phyloP scores from a whole-genome alignment of 2,797 vertebrate species.

The Leptatherina wallacei region DNA sequence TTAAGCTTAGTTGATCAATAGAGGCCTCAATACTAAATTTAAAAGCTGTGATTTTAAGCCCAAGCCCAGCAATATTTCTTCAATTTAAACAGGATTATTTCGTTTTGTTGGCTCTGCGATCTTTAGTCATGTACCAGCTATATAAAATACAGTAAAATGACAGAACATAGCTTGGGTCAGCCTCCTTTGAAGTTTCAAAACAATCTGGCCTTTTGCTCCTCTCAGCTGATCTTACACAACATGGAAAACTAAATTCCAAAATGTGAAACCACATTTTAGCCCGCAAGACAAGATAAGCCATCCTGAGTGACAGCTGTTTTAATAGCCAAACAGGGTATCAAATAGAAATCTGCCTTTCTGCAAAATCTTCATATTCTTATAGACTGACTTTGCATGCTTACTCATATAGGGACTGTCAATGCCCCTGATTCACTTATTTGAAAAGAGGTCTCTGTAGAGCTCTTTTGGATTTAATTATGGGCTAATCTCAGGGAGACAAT shows the following conservation, averaged over 20 bases:
- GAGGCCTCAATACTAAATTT: background rate
- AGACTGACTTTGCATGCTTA: slow-evolving; percentile 62
- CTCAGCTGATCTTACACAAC: slow-evolving; percentile 54
- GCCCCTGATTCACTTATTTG: slow-evolving; percentile 62
- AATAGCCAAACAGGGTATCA: slow-evolving; percentile 62
- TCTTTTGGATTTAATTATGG: slow-evolving; percentile 72
- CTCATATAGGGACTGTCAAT: slow-evolving; percentile 57
- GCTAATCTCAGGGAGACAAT: slow-evolving; percentile 74
- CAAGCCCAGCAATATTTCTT: background rate
- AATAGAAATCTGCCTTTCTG: slow-evolving; percentile 57
- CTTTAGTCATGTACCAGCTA: background rate
- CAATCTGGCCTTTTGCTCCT: slow-evolving; percentile 32
- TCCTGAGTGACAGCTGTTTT: slow-evolving; percentile 59
- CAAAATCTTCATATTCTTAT: slow-evolving; percentile 54
- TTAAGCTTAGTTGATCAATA: background rate
- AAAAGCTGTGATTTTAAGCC: background rate
- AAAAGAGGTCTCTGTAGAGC: slow-evolving; percentile 60
- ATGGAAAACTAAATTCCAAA: slow-evolving; percentile 47
- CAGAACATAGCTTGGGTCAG: background rate
- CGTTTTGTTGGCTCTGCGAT: background rate
- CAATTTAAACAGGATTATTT: background rate
- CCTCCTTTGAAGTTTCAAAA: slow-evolving; percentile 38
- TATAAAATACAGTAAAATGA: background rate
- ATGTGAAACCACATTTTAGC: slow-evolving; percentile 53
- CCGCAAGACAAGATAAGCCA: slow-evolving; percentile 53